A percentile compares a stretch with the other conserved stretches of the same genome.
Conservation (phyloP, 2,113 vertebrate genomes). For the Daubentonia madagascariensis region DNA sequence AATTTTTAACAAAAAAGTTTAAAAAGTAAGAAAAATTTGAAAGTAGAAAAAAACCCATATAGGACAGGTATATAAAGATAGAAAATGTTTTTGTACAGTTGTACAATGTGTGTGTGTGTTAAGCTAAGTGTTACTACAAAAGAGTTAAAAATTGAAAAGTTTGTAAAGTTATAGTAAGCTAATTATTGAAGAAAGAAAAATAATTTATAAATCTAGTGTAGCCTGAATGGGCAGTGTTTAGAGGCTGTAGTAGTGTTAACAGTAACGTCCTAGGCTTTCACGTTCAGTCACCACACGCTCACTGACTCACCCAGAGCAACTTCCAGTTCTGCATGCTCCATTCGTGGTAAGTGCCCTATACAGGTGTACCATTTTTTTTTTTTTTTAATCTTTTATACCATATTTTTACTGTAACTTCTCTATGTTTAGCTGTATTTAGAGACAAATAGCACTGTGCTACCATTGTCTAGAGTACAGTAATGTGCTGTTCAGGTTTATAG, state of each 20-base stretch:
- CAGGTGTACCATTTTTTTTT: neutral
- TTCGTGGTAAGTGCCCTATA: neutral
- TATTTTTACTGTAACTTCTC: neutral
- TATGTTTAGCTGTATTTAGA: neutral
- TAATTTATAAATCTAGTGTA: neutral
- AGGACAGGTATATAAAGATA: neutral
- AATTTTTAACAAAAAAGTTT: neutral
- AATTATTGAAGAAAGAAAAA: neutral
- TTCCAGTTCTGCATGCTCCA: neutral
- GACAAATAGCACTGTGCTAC: neutral
- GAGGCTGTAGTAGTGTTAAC: neutral
- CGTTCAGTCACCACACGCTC: no score
- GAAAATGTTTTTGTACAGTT: neutral
- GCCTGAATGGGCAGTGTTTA: neutral
- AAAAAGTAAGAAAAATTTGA: no score
- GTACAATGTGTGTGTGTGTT: neutral
- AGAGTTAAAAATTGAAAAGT: neutral
- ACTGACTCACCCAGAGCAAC: neutral
- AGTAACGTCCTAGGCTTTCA: neutral
- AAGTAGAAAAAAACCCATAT: neutral
- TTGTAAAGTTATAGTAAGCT: neutral
- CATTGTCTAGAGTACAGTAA: neutral
- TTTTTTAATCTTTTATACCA: neutral
- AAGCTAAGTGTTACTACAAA: neutral
- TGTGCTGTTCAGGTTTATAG: neutral